These are phyloP conservation scores for Onthophagus sagittarius DNA, from an alignment of 2,888 invertebrate genomes.

Conservation along the genomic window DNA sequence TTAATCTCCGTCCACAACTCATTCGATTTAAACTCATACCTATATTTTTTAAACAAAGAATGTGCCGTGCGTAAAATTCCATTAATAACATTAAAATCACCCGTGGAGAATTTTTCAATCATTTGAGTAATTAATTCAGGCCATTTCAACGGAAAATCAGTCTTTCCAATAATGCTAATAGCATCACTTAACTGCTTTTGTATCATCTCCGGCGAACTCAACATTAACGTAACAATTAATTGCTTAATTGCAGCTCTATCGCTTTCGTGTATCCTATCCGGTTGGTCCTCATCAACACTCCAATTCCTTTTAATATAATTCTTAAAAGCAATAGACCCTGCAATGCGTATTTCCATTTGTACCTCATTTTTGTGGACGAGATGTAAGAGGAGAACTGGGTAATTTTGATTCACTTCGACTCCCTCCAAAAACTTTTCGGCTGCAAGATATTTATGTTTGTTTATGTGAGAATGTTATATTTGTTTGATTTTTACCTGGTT, in stretches of 20 bases:
- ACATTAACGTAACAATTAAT: slow-evolving; percentile 87
- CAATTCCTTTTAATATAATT: slow-evolving; percentile 96
- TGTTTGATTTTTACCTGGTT: slow-evolving; percentile 66
- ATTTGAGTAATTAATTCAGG: slow-evolving; percentile 88
- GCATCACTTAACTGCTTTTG: slow-evolving; percentile 95
- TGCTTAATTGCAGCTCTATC: slow-evolving; percentile 81
- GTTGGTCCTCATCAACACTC: slow-evolving; percentile 73
- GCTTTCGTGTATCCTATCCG: slow-evolving; percentile 72
- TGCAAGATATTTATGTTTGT: slow-evolving; percentile 43
- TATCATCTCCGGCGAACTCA: slow-evolving; percentile 83
- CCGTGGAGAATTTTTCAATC: slow-evolving; percentile 85
- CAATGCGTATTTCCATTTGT: slow-evolving; percentile 78
- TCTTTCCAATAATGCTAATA: slow-evolving; percentile 91
- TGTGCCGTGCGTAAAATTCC: slow-evolving; percentile 93
- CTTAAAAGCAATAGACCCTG: slow-evolving; percentile 93
- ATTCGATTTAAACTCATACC: slow-evolving; percentile 94
- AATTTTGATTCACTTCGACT: slow-evolving; percentile 87
- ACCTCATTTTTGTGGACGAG: slow-evolving; percentile 79
- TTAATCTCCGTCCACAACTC: slow-evolving; percentile 96
- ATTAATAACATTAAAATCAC: slow-evolving; percentile 92
- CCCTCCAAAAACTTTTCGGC: slow-evolving; percentile 91
- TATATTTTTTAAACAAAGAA: slow-evolving; percentile 92
- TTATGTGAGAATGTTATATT: background rate
- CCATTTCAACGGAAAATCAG: slow-evolving; percentile 97
- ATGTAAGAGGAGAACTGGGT: slow-evolving; percentile 79